phyloP scores from a whole-genome alignment of 92 coral and sea anemone genomes.

The Palythoa grandis region DNA sequence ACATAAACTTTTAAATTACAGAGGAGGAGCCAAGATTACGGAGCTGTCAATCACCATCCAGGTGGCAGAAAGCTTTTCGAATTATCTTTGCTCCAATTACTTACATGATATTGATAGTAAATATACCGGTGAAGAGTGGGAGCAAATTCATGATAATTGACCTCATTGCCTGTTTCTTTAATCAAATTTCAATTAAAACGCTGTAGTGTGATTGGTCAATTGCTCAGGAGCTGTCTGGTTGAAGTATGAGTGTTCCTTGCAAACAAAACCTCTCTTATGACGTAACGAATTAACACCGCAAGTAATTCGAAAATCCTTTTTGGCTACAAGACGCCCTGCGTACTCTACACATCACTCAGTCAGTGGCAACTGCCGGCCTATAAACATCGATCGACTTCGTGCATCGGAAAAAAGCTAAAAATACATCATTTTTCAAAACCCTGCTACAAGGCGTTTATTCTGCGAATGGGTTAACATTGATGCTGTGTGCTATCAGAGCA shows the following conservation, averaged over 20 bases:
- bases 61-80: slow-evolving; percentile 66
- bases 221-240: slow-evolving; percentile 72
- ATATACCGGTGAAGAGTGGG: slow-evolving; percentile 54
- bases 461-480: background rate
- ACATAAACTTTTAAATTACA: slow-evolving; percentile 82
- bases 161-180: slow-evolving; percentile 79
- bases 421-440: background rate
- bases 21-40: slow-evolving; percentile 79
- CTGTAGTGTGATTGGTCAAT: slow-evolving; percentile 68
- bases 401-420: background rate
- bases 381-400: slow-evolving; percentile 13
- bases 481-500: background rate
- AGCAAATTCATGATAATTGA: slow-evolving; percentile 74
- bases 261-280: slow-evolving; percentile 84
- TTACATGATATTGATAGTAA: slow-evolving; percentile 72
- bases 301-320: slow-evolving; percentile 99
- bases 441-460: background rate
- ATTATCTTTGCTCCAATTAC: slow-evolving; percentile 63
- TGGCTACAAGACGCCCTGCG: slow-evolving; percentile 92
- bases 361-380: slow-evolving; percentile 64
- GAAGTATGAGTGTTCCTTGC: slow-evolving; percentile 68
- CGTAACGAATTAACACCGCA: slow-evolving; percentile 97
- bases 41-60: slow-evolving; percentile 73
- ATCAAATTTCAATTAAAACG: slow-evolving; percentile 82
- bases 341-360: slow-evolving; percentile 83